These are phyloP conservation scores for Apogon talboti DNA, from an alignment of 2,797 vertebrate genomes.

Conservation along the genomic window DNA sequence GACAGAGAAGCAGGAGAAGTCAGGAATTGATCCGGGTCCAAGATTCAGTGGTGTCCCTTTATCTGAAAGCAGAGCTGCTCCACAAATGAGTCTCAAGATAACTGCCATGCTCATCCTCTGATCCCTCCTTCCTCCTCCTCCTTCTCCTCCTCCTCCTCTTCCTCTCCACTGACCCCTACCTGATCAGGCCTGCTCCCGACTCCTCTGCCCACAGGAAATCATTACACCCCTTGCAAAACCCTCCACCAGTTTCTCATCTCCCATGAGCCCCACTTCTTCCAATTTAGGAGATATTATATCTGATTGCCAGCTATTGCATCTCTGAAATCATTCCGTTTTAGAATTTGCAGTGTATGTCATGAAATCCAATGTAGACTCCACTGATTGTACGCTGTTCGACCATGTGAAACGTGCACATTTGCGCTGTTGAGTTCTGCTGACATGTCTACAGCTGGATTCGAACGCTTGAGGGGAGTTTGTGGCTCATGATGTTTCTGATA, in stretches of 20 bases:
- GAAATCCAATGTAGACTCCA: slow-evolving; percentile 26
- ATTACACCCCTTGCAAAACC: slow-evolving; percentile 57
- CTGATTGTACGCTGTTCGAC: neutral
- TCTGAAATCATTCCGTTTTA: slow-evolving; percentile 26
- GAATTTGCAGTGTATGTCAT: slow-evolving; percentile 11
- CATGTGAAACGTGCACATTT: slow-evolving; percentile 15
- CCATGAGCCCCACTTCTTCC: slow-evolving; percentile 52
- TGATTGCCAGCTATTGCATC: slow-evolving; percentile 30
- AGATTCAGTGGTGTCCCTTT: slow-evolving; percentile 16
- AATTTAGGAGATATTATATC: slow-evolving; percentile 55
- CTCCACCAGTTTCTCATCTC: slow-evolving; percentile 50
- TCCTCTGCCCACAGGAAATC: slow-evolving; percentile 69
- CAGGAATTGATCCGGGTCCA: slow-evolving; percentile 44
- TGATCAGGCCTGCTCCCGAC: slow-evolving; percentile 39
- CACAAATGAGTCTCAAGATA: slow-evolving; percentile 68
- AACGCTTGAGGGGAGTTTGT: slow-evolving; percentile 5
- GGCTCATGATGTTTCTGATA: slow-evolving; percentile 22
- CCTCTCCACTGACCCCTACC: slow-evolving; percentile 28
- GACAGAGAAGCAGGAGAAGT: slow-evolving; percentile 13
- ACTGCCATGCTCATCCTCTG: slow-evolving; percentile 43
- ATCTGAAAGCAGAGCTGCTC: slow-evolving; percentile 21
- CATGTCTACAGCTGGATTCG: neutral
- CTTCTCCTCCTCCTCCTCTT: neutral
- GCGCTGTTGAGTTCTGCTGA: neutral
- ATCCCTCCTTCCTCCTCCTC: slow-evolving; percentile 29